Conservation (phyloP, 1,140 invertebrate genomes). For the Drosophila teissieri region DNA sequence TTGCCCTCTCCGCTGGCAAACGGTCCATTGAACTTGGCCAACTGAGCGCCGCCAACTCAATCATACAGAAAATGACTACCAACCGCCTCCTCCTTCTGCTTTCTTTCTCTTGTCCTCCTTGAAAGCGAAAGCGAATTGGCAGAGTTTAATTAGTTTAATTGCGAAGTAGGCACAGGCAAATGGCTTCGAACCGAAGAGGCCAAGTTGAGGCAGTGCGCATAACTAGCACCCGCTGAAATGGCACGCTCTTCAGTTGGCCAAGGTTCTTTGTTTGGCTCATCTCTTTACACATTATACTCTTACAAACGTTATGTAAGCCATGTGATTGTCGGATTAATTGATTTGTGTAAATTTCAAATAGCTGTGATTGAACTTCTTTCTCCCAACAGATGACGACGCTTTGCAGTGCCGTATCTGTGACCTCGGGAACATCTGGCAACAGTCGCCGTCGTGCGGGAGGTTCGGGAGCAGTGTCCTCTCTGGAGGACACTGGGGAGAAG, state of each 20-base stretch:
- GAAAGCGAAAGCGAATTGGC: conserved; percentile 68
- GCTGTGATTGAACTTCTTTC: not conserved
- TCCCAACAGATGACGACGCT: conserved; percentile 23
- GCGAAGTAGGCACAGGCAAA: conserved; percentile 33
- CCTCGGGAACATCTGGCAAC: conserved; percentile 36
- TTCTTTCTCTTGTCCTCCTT: not conserved
- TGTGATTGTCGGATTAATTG: no score
- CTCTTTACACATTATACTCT: no score
- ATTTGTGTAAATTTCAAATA: no score
- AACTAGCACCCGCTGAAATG: conserved; percentile 19
- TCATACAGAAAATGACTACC: conserved; percentile 55
- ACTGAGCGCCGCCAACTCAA: conserved; percentile 34
- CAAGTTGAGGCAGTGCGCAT: not conserved
- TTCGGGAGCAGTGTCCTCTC: conserved; percentile 9
- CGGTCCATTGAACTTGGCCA: conserved; percentile 66
- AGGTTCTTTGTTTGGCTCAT: no score
- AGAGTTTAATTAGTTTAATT: conserved; percentile 75
- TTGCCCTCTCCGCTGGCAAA: conserved; percentile 15
- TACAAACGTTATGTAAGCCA: no score
- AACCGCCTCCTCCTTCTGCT: conserved; percentile 12
- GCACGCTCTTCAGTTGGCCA: not conserved
- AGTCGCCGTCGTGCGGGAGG: conserved; percentile 44
- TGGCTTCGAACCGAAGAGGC: conserved; percentile 7
- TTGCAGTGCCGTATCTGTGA: conserved; percentile 30
- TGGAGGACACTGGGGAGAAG: conserved; percentile 59